These are phyloP conservation scores for Pseudorasbora parva DNA, from an alignment of 2,113 vertebrate species.

Conservation along the genomic window DNA sequence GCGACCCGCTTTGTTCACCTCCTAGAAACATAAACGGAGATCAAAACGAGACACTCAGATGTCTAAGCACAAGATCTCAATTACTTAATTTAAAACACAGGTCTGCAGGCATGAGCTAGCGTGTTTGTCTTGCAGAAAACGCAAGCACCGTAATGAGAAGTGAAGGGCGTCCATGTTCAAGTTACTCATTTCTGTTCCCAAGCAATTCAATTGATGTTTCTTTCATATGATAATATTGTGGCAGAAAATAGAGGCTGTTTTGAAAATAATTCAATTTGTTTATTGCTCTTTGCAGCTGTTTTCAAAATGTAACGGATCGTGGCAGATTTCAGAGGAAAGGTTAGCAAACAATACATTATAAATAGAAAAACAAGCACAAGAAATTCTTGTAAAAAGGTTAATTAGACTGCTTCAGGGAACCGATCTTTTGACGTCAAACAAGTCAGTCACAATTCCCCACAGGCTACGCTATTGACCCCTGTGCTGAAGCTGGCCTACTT, in stretches of 20 bases:
- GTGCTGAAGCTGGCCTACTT: conserved; percentile 30
- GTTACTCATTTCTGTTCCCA: neutral
- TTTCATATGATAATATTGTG: conserved; percentile 23
- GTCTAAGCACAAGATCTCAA: conserved; percentile 34
- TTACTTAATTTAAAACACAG: conserved; percentile 37
- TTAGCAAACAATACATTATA: conserved; percentile 24
- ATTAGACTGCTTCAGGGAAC: conserved; percentile 36
- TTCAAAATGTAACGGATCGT: neutral
- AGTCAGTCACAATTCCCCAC: conserved; percentile 27
- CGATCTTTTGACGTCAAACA: conserved; percentile 33
- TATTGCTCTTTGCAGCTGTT: neutral
- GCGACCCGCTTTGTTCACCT: conserved; percentile 42
- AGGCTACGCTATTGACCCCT: conserved; percentile 22
- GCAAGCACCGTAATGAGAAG: conserved; percentile 1
- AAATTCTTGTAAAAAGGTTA: conserved; percentile 37
- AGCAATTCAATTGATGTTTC: conserved; percentile 2
- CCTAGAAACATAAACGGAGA: conserved; percentile 9
- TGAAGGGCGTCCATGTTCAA: conserved; percentile 13
- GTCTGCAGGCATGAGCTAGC: neutral
- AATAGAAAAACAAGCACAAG: conserved; percentile 19
- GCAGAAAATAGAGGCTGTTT: neutral
- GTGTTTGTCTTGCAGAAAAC: conserved; percentile 5
- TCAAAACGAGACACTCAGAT: conserved; percentile 15
- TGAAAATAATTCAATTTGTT: conserved; percentile 11
- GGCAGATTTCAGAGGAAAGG: conserved; percentile 16